Evolutionary conservation across 2,797 vertebrate genomes (phyloP).

Genomic region (Pelobates cultripes): DNA sequence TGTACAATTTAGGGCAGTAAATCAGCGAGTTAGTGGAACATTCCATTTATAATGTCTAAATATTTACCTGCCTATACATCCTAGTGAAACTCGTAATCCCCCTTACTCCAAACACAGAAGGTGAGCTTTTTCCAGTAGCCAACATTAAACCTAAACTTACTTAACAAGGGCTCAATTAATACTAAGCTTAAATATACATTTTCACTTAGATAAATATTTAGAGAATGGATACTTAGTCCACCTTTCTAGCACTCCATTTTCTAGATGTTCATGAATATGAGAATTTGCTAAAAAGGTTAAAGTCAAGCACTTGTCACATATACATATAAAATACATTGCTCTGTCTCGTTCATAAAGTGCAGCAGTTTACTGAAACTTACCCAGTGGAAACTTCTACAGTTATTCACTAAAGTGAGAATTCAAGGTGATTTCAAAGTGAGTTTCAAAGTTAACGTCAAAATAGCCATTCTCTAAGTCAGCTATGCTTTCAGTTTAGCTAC

Average conservation of each 20-base stretch:
- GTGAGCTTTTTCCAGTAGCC: slow-evolving; percentile 42
- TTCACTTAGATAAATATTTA: slow-evolving; percentile 37
- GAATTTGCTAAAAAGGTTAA: neutral
- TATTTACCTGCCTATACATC: slow-evolving; percentile 66
- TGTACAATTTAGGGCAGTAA: slow-evolving; percentile 47
- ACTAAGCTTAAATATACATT: slow-evolving; percentile 16
- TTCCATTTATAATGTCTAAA: slow-evolving; percentile 67
- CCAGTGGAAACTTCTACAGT: no score
- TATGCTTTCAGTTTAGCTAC: no score
- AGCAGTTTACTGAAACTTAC: no score
- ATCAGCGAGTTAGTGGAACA: slow-evolving; percentile 63
- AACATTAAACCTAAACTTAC: neutral
- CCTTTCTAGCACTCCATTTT: slow-evolving; percentile 5
- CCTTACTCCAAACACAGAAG: slow-evolving; percentile 38
- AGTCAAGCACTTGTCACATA: no score
- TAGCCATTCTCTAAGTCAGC: no score
- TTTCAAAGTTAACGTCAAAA: no score
- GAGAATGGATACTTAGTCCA: slow-evolving; percentile 27
- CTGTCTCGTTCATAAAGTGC: no score
- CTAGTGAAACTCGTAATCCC: slow-evolving; percentile 64
- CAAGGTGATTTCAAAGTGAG: no score
- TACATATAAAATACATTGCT: no score
- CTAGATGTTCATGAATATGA: slow-evolving; percentile 14
- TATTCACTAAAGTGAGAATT: no score
- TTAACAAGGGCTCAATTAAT: slow-evolving; percentile 18